Evolutionary conservation across 2,113 vertebrate genomes (phyloP), one percentile per base, ranked within the genome.

Genomic region (Upupa epops): DNA sequence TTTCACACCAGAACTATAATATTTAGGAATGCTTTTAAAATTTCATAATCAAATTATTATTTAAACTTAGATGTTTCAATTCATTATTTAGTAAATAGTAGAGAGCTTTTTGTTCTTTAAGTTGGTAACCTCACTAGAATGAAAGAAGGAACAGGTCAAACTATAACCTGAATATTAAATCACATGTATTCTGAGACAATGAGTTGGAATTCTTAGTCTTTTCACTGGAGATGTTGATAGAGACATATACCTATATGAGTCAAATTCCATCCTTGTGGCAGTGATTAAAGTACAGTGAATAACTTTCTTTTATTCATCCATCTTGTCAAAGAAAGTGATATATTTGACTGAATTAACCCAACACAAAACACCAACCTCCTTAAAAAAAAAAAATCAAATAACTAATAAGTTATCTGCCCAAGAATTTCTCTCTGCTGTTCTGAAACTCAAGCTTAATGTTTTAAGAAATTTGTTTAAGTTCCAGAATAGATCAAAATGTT

Each of bases 261-360:
- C 70, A 52, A 40, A 55, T 68, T 5, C 18, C 0, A 0, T 54
- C 9, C 3, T 22, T 5, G 0, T 29, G 15, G 5, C 9, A 58
- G 8, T 65, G 20, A 58, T 4, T 73, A 73, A 69, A 73, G 9
- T 12, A 45, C 28, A 81, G 6, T 36, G 17, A 83, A 42, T 17
- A 80, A 72, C 17, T 61, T 40, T 36, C 42, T 64, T 68, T 10
- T 5, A 1, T 68, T 86, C 9, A 51, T 59, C 17, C 8, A 10
- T 4, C 2, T 8, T 51, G 7, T 45, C 4, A 48, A 77, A 84
- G 8, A 55, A 58, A 84, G 2, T 13, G 2, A 68, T 68, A 72
- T 79, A 17, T 17, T 51, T 45, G 9, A 22, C 7, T n/a, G 11
- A 85, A 65, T 49, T 54, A 74, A 2, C 4, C 1, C 0, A 86